Conservation (phyloP, 2,113 vertebrate genomes). For the Ochotona curzoniae region DNA sequence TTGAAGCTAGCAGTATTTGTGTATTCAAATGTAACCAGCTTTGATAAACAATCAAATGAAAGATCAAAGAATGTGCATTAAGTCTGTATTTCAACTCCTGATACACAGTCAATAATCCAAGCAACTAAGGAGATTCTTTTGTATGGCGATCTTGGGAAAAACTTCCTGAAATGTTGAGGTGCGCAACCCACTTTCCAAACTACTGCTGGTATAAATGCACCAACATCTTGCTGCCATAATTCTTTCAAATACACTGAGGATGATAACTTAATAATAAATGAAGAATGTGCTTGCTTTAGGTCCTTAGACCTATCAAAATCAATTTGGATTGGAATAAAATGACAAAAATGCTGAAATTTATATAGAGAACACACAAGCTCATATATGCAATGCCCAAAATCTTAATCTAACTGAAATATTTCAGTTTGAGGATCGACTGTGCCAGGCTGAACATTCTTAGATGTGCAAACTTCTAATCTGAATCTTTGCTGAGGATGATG, state of each 20-base stretch:
- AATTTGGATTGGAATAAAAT: neutral
- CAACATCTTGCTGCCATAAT: neutral
- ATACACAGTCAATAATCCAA: neutral
- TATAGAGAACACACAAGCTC: neutral
- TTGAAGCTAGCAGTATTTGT: constrained; percentile 31
- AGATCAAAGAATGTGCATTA: constrained; percentile 45
- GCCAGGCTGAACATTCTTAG: neutral
- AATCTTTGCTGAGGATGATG: neutral
- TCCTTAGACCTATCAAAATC: neutral
- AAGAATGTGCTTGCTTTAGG: neutral
- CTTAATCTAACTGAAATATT: neutral
- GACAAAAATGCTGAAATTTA: neutral
- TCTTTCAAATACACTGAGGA: neutral
- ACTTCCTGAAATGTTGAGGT: neutral
- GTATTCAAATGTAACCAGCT: constrained; percentile 43
- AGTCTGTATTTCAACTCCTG: neutral
- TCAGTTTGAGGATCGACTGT: neutral
- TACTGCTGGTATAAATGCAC: neutral
- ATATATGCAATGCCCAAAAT: neutral
- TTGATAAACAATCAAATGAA: constrained; percentile 44
- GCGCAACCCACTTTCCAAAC: neutral
- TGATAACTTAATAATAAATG: neutral
- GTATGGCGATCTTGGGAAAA: neutral
- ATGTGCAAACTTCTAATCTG: neutral
- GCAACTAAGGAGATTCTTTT: neutral